Base-by-base conservation (phyloP, 2,113 vertebrate genomes). In the Thinocorus orbignyianus region DNA sequence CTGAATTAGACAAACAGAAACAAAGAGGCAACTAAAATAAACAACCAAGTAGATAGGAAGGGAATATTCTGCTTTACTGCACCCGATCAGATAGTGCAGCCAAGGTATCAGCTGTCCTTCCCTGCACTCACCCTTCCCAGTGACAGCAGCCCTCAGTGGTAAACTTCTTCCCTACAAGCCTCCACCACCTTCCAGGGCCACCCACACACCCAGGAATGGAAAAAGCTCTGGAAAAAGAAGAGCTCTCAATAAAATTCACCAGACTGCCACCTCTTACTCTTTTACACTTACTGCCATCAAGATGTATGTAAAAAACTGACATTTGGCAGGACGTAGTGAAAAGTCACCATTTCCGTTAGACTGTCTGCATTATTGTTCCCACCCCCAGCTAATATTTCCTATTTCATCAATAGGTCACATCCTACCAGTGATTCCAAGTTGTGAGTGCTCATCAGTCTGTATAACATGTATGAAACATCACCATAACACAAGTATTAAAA, bases 321-420 rank as follows among this genome's bases (percentile, higher is more conserved):
- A 22, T 62, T 77, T 52, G 68, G 14, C 82, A 94, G 65, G 42
- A 81, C 1, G 0, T 17, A 42, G 37, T 69, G 77, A 76, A 54
- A 91, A 92, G 61, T 79, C 78, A 84, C 73, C 13, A 35, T 65
- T 96, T 93, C 86, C 11, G 1, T 74, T 85, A 60, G 37, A 44
- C 48, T 22, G 30, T 20, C 88, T 92, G 57, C 81, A 28, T 81
- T 79, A 68, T 16, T 84, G 69, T 79, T 81, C 52, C 70, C 49
- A 93, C 19, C 37, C 28, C 61, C 61, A 84, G 77, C 65, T 93
- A 42, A 55, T 81, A 64, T 55, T 93, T 83, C 88, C 86, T 89
- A 48, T 90, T 90, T 93, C 82, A 92, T 96, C 76, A 78, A 37
- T 71, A 71, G 48, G 55, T 88, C 61, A 68, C 55, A 83, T 92